phyloP scores from a whole-genome alignment of 2,113 vertebrate genomes.

The Oreochromis niloticus region DNA sequence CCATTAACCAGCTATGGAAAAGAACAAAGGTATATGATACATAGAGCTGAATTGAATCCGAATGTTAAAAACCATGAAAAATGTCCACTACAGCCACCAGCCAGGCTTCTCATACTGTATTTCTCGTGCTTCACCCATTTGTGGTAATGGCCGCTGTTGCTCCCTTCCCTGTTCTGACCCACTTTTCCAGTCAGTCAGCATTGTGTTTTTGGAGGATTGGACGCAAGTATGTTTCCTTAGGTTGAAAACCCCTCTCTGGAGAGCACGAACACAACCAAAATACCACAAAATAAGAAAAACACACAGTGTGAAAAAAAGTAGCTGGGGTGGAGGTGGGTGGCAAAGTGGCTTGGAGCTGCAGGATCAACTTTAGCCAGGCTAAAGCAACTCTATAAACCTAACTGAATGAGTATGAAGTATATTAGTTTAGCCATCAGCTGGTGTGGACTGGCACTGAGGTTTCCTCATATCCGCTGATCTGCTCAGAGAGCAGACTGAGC shows the following conservation, averaged over 20 bases:
- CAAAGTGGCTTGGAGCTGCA: not conserved
- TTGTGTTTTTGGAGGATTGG: not conserved
- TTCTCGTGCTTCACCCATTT: not conserved
- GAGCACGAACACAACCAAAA: not conserved
- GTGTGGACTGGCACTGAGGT: not conserved
- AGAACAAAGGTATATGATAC: not conserved
- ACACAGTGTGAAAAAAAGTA: not conserved
- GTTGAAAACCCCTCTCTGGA: not conserved
- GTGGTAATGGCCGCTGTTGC: not conserved
- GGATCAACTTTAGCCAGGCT: not conserved
- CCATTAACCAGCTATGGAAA: not conserved
- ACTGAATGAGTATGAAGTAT: not conserved
- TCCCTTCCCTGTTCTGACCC: not conserved
- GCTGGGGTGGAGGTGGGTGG: not conserved
- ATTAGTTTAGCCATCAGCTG: not conserved
- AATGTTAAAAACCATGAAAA: not conserved
- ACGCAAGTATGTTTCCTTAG: rapidly evolving
- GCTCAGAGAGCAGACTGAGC: not conserved
- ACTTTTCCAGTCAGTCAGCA: not conserved
- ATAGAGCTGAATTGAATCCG: not conserved
- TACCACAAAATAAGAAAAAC: not conserved
- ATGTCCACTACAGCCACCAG: not conserved
- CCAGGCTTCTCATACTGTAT: not conserved
- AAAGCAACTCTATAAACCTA: not conserved
- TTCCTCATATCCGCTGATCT: not conserved